Conservation (phyloP, 2,797 vertebrate species). For the Halcyon badia region DNA sequence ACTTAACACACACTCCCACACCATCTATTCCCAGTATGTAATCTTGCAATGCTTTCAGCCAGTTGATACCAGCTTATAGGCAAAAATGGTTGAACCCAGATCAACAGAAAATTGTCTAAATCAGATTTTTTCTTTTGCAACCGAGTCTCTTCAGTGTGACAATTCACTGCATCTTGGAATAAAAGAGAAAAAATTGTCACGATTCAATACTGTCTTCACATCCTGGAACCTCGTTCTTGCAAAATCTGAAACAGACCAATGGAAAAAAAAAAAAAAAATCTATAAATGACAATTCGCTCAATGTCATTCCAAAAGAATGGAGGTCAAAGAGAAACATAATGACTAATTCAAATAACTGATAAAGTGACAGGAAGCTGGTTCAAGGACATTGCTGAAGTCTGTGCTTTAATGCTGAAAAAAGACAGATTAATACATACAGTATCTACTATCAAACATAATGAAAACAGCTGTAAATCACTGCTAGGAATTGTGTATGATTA, state of each 20-base stretch:
- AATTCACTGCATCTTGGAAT: conserved; percentile 71
- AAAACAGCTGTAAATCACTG: not conserved
- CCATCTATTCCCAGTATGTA: conserved; percentile 13
- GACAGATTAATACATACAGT: not conserved
- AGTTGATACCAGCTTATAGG: conserved; percentile 59
- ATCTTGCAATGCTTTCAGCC: conserved; percentile 45
- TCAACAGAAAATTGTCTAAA: conserved; percentile 79
- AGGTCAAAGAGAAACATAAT: not conserved
- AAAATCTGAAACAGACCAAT: conserved; percentile 89
- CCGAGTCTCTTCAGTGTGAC: conserved; percentile 65
- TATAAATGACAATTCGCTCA: conserved; percentile 9
- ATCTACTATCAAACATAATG: not conserved
- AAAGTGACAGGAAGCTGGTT: not conserved
- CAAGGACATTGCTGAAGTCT: not conserved
- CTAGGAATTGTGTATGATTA: not conserved
- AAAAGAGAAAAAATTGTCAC: conserved; percentile 56
- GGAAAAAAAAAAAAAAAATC: not conserved
- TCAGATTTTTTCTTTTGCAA: conserved; percentile 71
- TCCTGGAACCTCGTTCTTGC: conserved; percentile 97
- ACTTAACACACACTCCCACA: conserved; percentile 52
- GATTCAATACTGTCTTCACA: conserved; percentile 87
- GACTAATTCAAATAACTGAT: not conserved
- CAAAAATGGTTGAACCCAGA: conserved; percentile 76
- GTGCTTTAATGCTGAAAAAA: conserved; percentile 9
- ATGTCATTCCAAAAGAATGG: not conserved